Percentiles rank a stretch among this genome's conserved stretches.
These are phyloP conservation scores for Hirtodrosophila duncani DNA, from an alignment of 2,888 invertebrate genomes.

Conservation along the genomic window DNA sequence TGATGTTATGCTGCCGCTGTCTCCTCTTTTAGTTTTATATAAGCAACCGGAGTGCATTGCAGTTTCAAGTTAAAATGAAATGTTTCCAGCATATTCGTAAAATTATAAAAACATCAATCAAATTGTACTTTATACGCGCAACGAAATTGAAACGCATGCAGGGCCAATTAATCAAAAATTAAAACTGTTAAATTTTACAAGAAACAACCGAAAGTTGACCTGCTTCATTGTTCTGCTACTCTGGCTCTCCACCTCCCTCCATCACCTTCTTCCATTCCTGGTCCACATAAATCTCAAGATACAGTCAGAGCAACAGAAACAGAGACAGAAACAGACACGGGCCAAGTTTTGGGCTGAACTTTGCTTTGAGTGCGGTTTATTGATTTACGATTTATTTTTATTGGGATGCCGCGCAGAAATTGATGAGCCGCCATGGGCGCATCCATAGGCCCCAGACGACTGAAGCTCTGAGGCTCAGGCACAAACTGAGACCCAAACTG, in stretches of 20 bases:
- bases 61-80: slow-evolving; percentile 8
- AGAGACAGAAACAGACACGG: slow-evolving; percentile 9
- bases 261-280: background rate
- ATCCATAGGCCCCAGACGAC: slow-evolving; percentile 3
- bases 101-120: slow-evolving; percentile 71
- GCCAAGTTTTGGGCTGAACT: slow-evolving; percentile 34
- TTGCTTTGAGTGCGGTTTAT: slow-evolving; percentile 52
- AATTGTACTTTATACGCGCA: slow-evolving; percentile 25
- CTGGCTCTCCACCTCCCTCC: background rate
- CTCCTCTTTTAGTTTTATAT: slow-evolving; percentile 6
- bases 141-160: slow-evolving; percentile 35
- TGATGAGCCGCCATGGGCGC: slow-evolving; percentile 51
- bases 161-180: slow-evolving; percentile 61
- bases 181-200: slow-evolving; percentile 52
- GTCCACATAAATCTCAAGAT: background rate
- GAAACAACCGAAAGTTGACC: slow-evolving; percentile 11
- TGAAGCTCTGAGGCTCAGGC: slow-evolving; percentile 1
- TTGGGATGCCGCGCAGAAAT: slow-evolving; percentile 54
- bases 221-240: no score
- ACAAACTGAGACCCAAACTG: background rate
- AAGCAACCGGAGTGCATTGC: slow-evolving; percentile 7
- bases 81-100: slow-evolving; percentile 15
- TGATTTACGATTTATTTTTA: slow-evolving; percentile 71
- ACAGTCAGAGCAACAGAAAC: background rate
- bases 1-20: slow-evolving; percentile 5